A percentile compares a stretch with the other conserved stretches of the same genome.
phyloP scores from a whole-genome alignment of 2,797 vertebrate genomes.

The Pseudomugil tenellus region DNA sequence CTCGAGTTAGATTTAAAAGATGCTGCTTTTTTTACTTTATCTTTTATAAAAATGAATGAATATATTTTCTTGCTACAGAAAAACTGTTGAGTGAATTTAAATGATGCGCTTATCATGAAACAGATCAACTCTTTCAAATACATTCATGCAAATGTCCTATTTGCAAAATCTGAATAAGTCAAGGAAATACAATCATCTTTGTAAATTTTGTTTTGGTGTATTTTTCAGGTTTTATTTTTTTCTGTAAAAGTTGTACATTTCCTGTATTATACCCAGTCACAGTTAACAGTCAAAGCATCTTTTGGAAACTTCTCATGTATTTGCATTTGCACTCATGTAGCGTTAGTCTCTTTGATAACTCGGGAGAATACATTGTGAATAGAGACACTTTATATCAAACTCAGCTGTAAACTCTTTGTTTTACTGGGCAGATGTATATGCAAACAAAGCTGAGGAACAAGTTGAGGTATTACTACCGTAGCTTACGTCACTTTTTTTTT shows the following conservation, averaged over 20 bases:
- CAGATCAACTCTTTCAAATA: slow-evolving; percentile 38
- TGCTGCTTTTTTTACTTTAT: slow-evolving; percentile 84
- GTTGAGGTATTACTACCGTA: slow-evolving; percentile 22
- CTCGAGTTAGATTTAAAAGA: slow-evolving; percentile 64
- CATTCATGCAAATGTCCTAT: slow-evolving; percentile 55
- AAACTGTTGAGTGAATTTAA: slow-evolving; percentile 58
- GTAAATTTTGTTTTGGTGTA: slow-evolving; percentile 62
- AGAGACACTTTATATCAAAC: slow-evolving; percentile 41
- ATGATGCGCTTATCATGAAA: slow-evolving; percentile 43
- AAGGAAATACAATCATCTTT: slow-evolving; percentile 65
- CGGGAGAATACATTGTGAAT: slow-evolving; percentile 65
- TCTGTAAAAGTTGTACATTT: slow-evolving; percentile 68
- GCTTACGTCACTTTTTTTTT: slow-evolving; percentile 13
- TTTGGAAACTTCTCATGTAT: slow-evolving; percentile 58
- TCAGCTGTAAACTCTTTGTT: slow-evolving; percentile 7
- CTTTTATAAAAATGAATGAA: slow-evolving; percentile 73
- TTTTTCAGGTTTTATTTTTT: slow-evolving; percentile 58
- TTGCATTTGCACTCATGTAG: slow-evolving; percentile 65
- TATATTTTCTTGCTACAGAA: slow-evolving; percentile 79
- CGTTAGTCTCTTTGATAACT: slow-evolving; percentile 47
- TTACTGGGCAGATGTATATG: slow-evolving; percentile 25
- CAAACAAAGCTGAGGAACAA: slow-evolving; percentile 10
- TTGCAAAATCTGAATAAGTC: slow-evolving; percentile 52
- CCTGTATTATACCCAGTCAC: slow-evolving; percentile 65
- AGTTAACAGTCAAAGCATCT: slow-evolving; percentile 72